Evolutionary conservation across 2,113 vertebrate species (phyloP), one percentile per base, ranked within the genome.

Genomic region (Cyanoderma ruficeps): DNA sequence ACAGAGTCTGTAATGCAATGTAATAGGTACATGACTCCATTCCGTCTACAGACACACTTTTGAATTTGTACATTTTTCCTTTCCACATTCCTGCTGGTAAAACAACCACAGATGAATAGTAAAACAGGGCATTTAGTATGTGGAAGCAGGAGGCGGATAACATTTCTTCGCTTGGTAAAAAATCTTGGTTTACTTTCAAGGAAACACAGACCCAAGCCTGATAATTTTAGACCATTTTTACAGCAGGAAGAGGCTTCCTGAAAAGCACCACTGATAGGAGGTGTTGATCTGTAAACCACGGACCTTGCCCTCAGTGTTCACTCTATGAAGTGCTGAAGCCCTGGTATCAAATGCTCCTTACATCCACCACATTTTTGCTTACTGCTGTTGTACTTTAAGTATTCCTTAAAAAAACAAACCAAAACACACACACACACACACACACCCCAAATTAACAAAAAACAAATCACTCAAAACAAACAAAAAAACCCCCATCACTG

Each of bases 241-340:
- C 21, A 83, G 60, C 39, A 49, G 2, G 2, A 60, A 30, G 35
- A 90, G 35, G 24, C 35, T 74, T 77, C 56, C 60, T 91, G 52
- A 83, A 86, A 88, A 86, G 60, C 41, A 37, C 13, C 8, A 5
- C 56, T 86, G 72, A 52, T 64, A 67, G 75, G 30, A 94, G 52
- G 47, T 83, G 85, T 64, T 71, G 85, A 71, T 89, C 76, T 67
- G 76, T 71, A 87, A 94, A 94, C 47, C 79, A 63, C 52, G 86
- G 41, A 37, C 52, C 68, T 89, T 87, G 68, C 79, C 71, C 68
- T 83, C 37, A 5, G 16, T 27, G 8, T 79, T 87, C n/a, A n/a
- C 57, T 60, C 46, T 11, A 8, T 41, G 35, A 91, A 85, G 35
- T 1, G 2, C 41, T 75, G 59, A 94, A 90, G 15, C 42, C 42